phyloP scores from a whole-genome alignment of 2,888 invertebrate genomes.

The Onchidella celtica region DNA sequence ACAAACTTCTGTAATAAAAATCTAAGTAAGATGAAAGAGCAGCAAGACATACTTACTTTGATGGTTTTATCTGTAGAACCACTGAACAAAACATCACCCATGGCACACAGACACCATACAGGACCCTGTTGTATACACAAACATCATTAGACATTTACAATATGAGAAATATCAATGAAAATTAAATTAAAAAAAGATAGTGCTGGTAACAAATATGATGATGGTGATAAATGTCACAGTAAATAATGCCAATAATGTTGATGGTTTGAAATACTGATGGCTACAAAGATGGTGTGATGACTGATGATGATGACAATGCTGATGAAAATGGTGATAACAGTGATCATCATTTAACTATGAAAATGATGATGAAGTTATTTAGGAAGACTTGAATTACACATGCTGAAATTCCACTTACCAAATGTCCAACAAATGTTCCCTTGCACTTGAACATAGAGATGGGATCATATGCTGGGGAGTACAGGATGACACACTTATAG shows the following conservation, averaged over 20 bases:
- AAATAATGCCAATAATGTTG: too few relatives aligned
- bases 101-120: conserved; percentile 79
- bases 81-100: conserved; percentile 78
- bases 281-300: too few relatives aligned
- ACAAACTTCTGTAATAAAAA: too few relatives aligned
- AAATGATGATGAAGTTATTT: too few relatives aligned
- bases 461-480: conserved; percentile 75
- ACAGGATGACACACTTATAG: not conserved
- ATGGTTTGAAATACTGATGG: too few relatives aligned
- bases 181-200: not conserved
- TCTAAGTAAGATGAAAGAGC: too few relatives aligned
- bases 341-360: too few relatives aligned
- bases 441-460: conserved; percentile 79
- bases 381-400: too few relatives aligned
- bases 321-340: too few relatives aligned
- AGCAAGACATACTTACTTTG: conserved; percentile 68
- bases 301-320: too few relatives aligned
- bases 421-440: conserved; percentile 80
- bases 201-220: too few relatives aligned
- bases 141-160: not conserved
- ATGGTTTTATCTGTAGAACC: conserved; percentile 80
- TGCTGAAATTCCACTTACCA: conserved; percentile 56
- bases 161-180: not conserved
- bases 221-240: too few relatives aligned
- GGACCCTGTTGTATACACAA: conserved; percentile 71